These are phyloP conservation scores for Taenioides sp. DNA, from an alignment of 2,797 vertebrate species.

Conservation along the genomic window DNA sequence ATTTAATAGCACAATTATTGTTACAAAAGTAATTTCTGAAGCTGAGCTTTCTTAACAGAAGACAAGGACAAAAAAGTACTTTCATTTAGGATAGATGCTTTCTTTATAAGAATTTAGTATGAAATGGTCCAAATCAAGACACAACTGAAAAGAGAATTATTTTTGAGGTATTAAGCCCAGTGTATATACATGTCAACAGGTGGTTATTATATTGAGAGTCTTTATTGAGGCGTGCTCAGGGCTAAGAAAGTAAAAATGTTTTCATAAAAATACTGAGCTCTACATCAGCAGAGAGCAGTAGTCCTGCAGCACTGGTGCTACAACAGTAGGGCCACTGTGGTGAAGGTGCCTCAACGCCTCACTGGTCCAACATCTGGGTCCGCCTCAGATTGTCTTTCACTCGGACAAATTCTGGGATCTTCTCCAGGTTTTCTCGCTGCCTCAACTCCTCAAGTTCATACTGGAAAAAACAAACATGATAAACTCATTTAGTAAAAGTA, in stretches of 20 bases:
- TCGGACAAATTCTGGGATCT: constrained; percentile 78
- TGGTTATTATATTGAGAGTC: neutral
- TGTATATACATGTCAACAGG: neutral
- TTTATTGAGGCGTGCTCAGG: neutral
- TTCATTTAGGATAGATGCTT: neutral
- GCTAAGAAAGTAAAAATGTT: neutral
- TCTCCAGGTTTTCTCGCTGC: constrained; percentile 66
- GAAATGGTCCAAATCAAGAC: neutral
- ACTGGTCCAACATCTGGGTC: constrained; percentile 65
- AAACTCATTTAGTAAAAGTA: neutral
- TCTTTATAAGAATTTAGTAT: neutral
- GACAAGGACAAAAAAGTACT: constrained; percentile 18
- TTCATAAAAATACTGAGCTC: constrained; percentile 1
- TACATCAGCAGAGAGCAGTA: neutral
- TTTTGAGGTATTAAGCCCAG: neutral
- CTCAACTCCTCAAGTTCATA: constrained; percentile 77
- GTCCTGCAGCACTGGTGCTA: neutral
- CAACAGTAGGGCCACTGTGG: constrained; percentile 45
- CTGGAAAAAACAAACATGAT: constrained; percentile 47
- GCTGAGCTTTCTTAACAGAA: constrained; percentile 6
- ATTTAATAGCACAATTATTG: constrained; percentile 12
- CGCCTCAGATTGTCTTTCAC: constrained; percentile 78
- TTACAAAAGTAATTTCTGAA: constrained; percentile 40
- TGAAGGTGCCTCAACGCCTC: constrained; percentile 48
- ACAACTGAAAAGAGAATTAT: neutral